Evolutionary conservation across 2,797 vertebrate species (phyloP).

Genomic region (Argentina silus): DNA sequence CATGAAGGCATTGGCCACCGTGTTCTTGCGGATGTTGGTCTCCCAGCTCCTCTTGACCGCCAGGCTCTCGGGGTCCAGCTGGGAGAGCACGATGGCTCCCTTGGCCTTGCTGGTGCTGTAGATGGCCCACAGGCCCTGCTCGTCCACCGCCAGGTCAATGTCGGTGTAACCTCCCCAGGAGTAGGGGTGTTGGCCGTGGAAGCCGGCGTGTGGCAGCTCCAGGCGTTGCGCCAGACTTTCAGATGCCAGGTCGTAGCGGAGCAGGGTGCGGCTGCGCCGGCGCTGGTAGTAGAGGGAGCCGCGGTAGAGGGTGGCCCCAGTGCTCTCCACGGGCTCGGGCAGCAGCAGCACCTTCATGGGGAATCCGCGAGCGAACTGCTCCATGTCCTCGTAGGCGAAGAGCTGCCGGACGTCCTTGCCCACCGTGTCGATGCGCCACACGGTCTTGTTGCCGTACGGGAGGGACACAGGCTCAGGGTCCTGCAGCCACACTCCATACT

Average conservation of each 20-base stretch:
- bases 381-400: constrained; percentile 82
- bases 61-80: constrained; percentile 83
- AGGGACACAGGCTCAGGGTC: constrained; percentile 81
- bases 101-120: constrained; percentile 88
- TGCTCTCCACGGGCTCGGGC: constrained; percentile 87
- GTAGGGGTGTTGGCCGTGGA: constrained; percentile 90
- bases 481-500: constrained; percentile 94
- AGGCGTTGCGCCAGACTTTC: constrained; percentile 77
- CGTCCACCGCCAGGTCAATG: constrained; percentile 89
- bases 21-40: constrained; percentile 89
- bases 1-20: constrained; percentile 90
- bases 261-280: constrained; percentile 78
- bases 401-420: constrained; percentile 88
- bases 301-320: constrained; percentile 82
- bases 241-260: constrained; percentile 82
- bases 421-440: constrained; percentile 89
- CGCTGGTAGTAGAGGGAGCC: constrained; percentile 90
- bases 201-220: constrained; percentile 85
- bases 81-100: constrained; percentile 88
- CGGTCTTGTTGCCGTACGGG: constrained; percentile 79
- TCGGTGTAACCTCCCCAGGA: constrained; percentile 95
- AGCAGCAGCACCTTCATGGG: constrained; percentile 88
- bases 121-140: constrained; percentile 89
- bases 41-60: constrained; percentile 85
- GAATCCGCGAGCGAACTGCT: constrained; percentile 84